Evolutionary conservation across 2,888 invertebrate species (phyloP), one percentile per base, ranked within the genome.

Genomic region (Sycophila texana): DNA sequence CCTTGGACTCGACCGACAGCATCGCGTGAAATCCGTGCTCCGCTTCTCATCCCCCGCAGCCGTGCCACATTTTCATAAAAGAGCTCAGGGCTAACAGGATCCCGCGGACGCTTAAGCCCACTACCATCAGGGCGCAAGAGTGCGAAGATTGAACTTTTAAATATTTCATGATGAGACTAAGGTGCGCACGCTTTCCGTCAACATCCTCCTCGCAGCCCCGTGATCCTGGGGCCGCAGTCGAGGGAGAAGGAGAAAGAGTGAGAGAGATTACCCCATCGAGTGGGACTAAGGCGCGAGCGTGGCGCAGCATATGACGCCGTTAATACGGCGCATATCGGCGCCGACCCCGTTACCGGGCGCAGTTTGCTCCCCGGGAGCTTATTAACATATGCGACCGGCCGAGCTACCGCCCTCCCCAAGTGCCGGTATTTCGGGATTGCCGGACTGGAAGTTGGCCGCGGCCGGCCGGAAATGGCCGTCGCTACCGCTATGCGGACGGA

Each of bases 261-360:
- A 53, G 16, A n/a, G 53, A n/a, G 26, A 14, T 13, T 14, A 60
- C 26, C 82, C 83, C 83, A 84, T 83, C 81, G 74, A 67, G 39
- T 0, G 82, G 83, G 84, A 77, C 82, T 84, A 39, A 39, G 39
- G 84, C 84, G 81, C 79, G 84, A 86, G 83, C 86, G 84, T 87
- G 89, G 87, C 85, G 85, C 79, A 84, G 88, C 86, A 88, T 88
- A 88, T 89, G 87, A 88, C 84, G 85, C 84, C 85, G 86, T 88
- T 88, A 88, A 88, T 88, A 87, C 86, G 87, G 84, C 84, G 88
- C 87, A 86, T 87, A 88, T 88, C 87, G 86, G 86, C 84, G 87
- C 88, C 88, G 88, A 84, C 53, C 39, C 66, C 16, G 51, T 26
- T 53, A 39, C 14, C 47, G 4, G n/a, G 49, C 49, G 39, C 51